A percentile compares a stretch with the other conserved stretches of the same genome.
These are phyloP conservation scores for Ariopsis seemanni DNA, from an alignment of 2,113 vertebrate genomes.

Conservation along the genomic window DNA sequence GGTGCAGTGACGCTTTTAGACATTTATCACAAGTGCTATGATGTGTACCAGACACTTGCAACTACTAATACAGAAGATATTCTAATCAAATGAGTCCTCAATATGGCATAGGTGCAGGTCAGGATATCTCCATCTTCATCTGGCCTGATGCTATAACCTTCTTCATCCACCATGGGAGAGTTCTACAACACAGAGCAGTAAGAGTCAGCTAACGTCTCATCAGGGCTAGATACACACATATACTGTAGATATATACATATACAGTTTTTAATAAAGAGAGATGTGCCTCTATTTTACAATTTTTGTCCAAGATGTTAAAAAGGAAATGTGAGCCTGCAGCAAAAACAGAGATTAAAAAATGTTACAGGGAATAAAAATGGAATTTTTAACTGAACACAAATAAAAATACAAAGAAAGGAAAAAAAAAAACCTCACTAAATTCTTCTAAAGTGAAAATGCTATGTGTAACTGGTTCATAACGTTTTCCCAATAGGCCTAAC, in stretches of 20 bases:
- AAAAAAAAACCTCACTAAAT: background rate
- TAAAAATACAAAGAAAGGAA: background rate
- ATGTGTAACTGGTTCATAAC: background rate
- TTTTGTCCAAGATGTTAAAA: background rate
- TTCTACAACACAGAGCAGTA: conserved; percentile 76
- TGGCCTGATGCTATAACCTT: conserved; percentile 95
- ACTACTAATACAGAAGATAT: background rate
- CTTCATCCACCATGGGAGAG: conserved; percentile 92
- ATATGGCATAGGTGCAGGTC: conserved; percentile 23
- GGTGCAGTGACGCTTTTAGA: background rate
- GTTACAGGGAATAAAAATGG: background rate
- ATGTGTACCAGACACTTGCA: background rate
- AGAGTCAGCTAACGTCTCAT: background rate
- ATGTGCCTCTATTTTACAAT: background rate
- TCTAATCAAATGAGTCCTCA: background rate
- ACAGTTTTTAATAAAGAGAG: background rate
- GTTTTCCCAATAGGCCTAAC: background rate
- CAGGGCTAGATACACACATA: background rate
- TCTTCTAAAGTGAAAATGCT: background rate
- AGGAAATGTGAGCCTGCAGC: background rate
- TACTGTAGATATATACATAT: background rate
- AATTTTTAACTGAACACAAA: background rate
- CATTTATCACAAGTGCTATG: background rate
- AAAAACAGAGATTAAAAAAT: background rate
- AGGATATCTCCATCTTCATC: conserved; percentile 94